A percentile compares a stretch with the other conserved stretches of the same genome.
phyloP scores from a whole-genome alignment of 2,888 invertebrate genomes.

The Halocaridina rubra region DNA sequence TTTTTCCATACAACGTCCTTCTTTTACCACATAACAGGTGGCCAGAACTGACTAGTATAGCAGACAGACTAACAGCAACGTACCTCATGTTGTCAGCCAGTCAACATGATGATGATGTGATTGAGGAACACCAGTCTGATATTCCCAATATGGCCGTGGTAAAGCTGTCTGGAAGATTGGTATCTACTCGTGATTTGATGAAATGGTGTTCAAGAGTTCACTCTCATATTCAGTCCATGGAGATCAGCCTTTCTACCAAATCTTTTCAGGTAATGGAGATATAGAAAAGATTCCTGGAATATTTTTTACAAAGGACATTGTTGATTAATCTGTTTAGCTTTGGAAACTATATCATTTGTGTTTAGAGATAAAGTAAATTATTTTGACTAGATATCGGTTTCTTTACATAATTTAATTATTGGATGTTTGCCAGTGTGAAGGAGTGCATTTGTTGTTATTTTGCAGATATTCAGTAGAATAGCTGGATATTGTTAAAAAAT shows the following conservation, averaged over 20 bases:
- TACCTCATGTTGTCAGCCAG: constrained; percentile 84
- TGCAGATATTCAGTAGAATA: no score
- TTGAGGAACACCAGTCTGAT: constrained; percentile 66
- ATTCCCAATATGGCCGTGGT: constrained; percentile 38
- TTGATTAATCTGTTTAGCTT: no score
- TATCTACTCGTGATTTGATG: constrained; percentile 80
- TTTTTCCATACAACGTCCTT: no score
- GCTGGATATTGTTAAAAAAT: no score
- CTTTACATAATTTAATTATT: neutral
- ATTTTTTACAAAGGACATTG: no score
- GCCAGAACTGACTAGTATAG: constrained; percentile 78
- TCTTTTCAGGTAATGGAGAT: constrained; percentile 79
- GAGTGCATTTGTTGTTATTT: no score
- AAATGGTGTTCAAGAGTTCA: constrained; percentile 89
- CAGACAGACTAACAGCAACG: constrained; percentile 82
- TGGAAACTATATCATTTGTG: no score
- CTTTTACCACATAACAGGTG: no score
- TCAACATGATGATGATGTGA: constrained; percentile 72
- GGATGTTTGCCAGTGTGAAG: neutral
- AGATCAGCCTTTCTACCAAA: constrained; percentile 76
- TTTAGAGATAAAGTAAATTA: neutral
- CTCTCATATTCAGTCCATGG: constrained; percentile 79
- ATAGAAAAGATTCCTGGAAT: no score
- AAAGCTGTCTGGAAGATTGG: constrained; percentile 51
- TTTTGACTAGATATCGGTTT: neutral